Base-by-base conservation (phyloP, 2,113 vertebrate genomes). In the Hystrix cristata region DNA sequence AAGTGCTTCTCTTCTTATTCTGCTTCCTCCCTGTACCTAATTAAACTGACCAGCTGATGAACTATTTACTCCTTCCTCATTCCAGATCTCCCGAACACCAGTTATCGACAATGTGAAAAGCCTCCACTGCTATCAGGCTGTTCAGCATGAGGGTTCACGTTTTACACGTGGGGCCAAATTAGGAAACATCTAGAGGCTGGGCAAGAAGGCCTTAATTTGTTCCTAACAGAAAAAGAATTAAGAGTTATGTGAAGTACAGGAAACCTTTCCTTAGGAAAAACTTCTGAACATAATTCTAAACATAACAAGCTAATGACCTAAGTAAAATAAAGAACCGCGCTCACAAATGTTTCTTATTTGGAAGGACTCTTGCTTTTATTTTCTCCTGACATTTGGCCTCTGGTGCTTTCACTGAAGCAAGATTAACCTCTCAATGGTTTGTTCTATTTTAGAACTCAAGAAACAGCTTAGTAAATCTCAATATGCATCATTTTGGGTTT, bases 111-210 rank as follows among this genome's bases (percentile, higher is more conserved):
- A 62, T 31, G 3, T 90, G 51, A 96, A 90, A 8, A 82, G 27
- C 38, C 27, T 82, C 34, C 76, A 48, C n/a, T 81, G 18, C 21
- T 92, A 90, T 92, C 69, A 90, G 80, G 14, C 8, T 53, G 25
- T 84, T 43, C 5, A 83, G 23, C 43, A 14, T n/a, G 90, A 74
- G 11, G 2, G 43, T 60, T 96, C 71, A 90, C 90, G 94, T 90
- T 83, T 87, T 94, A 53, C 67, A 5, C 83, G 13, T 86, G 48
- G 46, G 16, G 59, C 60, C 34, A 34, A 92, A 97, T 53, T 87
- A 96, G 92, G 84, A 87, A 94, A 95, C 16, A 59, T 82, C 95
- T 96, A 80, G 46, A 82, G 46, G 55, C 53, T 92, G 14, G 4
- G 12, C 46, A 65, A 29, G 8, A 84, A 14, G 5, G 31, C 8